Evolutionary conservation across 2,797 vertebrate species (phyloP), one percentile per base, ranked within the genome.

Genomic region (Podargus strigoides): DNA sequence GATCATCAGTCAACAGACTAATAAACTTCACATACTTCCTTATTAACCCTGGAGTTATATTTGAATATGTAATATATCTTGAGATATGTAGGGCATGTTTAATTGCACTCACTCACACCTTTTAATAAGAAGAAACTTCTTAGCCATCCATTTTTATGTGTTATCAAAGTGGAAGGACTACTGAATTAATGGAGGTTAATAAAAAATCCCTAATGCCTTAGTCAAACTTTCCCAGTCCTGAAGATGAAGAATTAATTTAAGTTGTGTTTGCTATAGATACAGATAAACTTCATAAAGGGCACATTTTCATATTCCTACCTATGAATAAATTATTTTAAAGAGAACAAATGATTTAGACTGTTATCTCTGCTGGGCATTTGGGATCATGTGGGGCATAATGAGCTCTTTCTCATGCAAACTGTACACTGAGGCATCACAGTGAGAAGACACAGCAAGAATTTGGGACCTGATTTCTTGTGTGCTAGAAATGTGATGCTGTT

Each of bases 261-360:
- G 39, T 90, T 85, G 62, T 86, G 66, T 92, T 96, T 96, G 77
- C 79, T 93, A 94, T 82, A 94, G 95, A 95, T 96, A 95, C 94
- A 97, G 91, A 94, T 96, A 97, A 92, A 94, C 77, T 96, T 96
- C 83, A 88, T 74, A 96, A 97, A 97, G 66, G 87, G 66, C 58
- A 95, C 18, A 93, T 93, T 96, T 97, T 97, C 96, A 95, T 95
- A 95, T 95, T 95, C 78, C 78, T 95, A 85, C 74, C 95, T 95
- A 87, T 93, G 82, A 96, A 97, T 94, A 94, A 91, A 81, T 96
- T 97, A 96, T 96, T 97, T 91, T 96, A 95, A 96, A 94, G 75
- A 87, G 76, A 97, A 92, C 80, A 96, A 85, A 87, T 91, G 86
- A 87, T 95, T 97, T 93, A 86, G 80, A 74, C 76, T 89, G 81